Percentiles rank a stretch among this genome's conserved stretches.
Evolutionary conservation across 2,797 vertebrate genomes (phyloP).

Genomic region (Threskiornis aethiopicus): DNA sequence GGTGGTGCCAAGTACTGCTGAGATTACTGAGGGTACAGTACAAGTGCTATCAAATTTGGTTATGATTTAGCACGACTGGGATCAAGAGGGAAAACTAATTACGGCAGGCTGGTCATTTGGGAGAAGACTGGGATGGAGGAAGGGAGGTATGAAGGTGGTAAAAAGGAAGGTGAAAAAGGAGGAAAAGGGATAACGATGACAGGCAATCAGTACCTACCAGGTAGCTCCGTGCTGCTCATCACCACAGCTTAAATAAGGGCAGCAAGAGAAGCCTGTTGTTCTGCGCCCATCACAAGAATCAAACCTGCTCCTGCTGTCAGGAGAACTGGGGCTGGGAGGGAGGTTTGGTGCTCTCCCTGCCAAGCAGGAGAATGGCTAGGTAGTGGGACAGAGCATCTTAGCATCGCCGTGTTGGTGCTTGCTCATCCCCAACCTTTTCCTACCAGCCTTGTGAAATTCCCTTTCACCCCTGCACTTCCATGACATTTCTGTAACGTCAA

Average conservation of each 20-base stretch:
- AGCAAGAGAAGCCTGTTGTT: background rate
- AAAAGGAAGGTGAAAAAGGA: background rate
- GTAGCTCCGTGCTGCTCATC: fast-evolving
- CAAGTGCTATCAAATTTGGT: background rate
- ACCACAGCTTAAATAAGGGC: background rate
- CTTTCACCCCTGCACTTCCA: background rate
- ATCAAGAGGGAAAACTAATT: background rate
- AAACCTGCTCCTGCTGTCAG: background rate
- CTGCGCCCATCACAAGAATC: background rate
- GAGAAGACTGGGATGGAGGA: background rate
- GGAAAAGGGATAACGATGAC: background rate
- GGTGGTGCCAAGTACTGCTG: background rate
- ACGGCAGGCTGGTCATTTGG: background rate
- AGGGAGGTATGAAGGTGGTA: background rate
- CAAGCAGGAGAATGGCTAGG: background rate
- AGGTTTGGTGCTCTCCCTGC: background rate
- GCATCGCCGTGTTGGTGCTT: too few species aligned
- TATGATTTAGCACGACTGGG: background rate
- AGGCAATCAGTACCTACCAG: background rate
- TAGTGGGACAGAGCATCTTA: background rate
- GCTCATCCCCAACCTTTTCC: background rate
- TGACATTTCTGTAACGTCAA: background rate
- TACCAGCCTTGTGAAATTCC: background rate
- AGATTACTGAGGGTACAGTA: background rate
- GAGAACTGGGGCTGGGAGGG: background rate